Conservation (phyloP, 92 coral and sea anemone genomes). For the Galaxea fascicularis region DNA sequence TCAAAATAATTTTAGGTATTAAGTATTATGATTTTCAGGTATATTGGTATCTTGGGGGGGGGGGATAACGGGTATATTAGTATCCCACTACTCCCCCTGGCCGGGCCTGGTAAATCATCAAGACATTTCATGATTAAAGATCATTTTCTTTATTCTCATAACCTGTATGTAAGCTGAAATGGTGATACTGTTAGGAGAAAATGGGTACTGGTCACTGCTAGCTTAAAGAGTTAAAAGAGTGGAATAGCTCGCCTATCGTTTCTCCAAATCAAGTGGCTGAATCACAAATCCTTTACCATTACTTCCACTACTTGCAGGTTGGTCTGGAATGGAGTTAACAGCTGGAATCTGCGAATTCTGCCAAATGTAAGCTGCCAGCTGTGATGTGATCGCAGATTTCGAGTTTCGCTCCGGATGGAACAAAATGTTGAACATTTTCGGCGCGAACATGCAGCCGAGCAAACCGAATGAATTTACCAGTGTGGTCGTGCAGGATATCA, state of each 20-base stretch:
- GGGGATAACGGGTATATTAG: too few species aligned
- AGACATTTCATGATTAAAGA: too few species aligned
- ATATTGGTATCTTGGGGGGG: too few species aligned
- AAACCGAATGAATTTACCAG: conserved; percentile 58
- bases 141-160: too few species aligned
- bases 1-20: too few species aligned
- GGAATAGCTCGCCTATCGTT: neutral
- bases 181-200: too few species aligned
- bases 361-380: conserved; percentile 42
- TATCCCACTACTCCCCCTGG: too few species aligned
- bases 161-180: too few species aligned
- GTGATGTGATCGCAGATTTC: conserved; percentile 29
- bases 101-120: too few species aligned
- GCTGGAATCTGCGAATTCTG: neutral
- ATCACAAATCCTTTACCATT: neutral
- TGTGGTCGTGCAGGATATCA: conserved; percentile 58
- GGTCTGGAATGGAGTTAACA: neutral
- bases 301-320: neutral
- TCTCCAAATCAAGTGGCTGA: neutral
- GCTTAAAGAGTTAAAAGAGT: too few species aligned
- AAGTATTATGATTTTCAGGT: too few species aligned
- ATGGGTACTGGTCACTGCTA: too few species aligned
- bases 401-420: conserved; percentile 61
- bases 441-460: conserved; percentile 64
- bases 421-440: conserved; percentile 48